These are phyloP conservation scores for Chymomyza fuscimana DNA, from an alignment of 2,888 invertebrate genomes.

Conservation along the genomic window DNA sequence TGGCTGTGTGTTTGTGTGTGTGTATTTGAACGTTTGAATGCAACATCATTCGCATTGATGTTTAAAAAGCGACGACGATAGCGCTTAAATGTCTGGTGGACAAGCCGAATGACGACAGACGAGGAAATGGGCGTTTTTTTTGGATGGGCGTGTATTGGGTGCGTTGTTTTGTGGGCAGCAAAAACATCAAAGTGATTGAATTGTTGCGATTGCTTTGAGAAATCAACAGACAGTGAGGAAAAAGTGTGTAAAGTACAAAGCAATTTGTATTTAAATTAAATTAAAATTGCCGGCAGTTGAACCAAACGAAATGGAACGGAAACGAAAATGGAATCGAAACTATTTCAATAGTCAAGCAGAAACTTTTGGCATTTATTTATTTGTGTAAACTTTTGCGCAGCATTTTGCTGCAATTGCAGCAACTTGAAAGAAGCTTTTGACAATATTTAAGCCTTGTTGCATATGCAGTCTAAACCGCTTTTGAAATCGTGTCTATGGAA, in stretches of 20 bases:
- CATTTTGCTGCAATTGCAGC: conserved; percentile 8
- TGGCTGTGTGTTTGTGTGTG: conserved; percentile 13
- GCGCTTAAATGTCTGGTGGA: conserved; percentile 63
- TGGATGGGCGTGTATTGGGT: conserved; percentile 10
- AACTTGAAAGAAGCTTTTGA: conserved; percentile 11
- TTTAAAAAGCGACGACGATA: conserved; percentile 59
- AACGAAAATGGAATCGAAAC: conserved; percentile 2
- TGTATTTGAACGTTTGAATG: conserved; percentile 41
- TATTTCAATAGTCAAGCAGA: conserved; percentile 9
- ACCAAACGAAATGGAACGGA: conserved; percentile 1
- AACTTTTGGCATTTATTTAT: conserved; percentile 11
- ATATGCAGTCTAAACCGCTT: too few species aligned
- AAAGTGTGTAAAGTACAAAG: conserved; percentile 43
- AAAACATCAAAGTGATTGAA: conserved; percentile 76
- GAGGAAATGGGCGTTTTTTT: neutral
- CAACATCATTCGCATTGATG: conserved; percentile 66
- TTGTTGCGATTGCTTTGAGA: conserved; percentile 74
- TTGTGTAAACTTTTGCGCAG: conserved; percentile 9
- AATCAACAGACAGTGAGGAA: conserved; percentile 27
- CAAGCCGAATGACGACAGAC: conserved; percentile 14
- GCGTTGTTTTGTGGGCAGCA: conserved; percentile 67
- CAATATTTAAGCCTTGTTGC: too few species aligned
- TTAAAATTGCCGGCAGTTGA: conserved; percentile 57
- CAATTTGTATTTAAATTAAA: conserved; percentile 66
- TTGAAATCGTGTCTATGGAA: too few species aligned